A percentile compares a stretch with the other conserved stretches of the same genome.
Evolutionary conservation across 2,113 vertebrate species (phyloP).

Genomic region (Halichoerus grypus): DNA sequence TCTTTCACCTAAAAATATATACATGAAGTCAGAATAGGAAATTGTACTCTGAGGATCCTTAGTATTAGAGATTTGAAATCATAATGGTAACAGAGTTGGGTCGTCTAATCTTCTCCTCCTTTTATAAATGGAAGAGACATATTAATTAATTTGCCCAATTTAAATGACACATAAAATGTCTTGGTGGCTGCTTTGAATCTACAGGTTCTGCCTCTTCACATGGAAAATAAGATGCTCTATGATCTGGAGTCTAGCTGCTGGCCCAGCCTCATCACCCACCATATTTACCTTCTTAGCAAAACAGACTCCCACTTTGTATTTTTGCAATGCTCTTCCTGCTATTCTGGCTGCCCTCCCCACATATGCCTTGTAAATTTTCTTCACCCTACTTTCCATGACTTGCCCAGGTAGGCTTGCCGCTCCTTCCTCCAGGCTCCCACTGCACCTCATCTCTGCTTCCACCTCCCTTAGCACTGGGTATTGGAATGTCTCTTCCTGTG

Average conservation of each 20-base stretch:
- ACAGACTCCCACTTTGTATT: not conserved
- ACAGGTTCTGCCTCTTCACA: fast-evolving
- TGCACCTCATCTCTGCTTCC: too few relatives aligned
- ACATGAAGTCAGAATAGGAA: not conserved
- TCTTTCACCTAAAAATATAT: not conserved
- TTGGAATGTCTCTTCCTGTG: not conserved
- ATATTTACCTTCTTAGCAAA: not conserved
- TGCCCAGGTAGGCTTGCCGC: fast-evolving
- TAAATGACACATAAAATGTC: not conserved
- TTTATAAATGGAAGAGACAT: not conserved
- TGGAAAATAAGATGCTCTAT: not conserved
- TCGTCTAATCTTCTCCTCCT: not conserved
- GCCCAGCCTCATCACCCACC: not conserved
- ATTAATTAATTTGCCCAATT: not conserved
- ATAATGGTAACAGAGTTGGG: not conserved
- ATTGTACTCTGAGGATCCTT: not conserved
- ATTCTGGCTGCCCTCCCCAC: fast-evolving
- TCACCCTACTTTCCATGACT: not conserved
- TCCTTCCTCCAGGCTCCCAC: not conserved
- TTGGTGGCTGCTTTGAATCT: fast-evolving
- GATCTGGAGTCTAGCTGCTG: not conserved
- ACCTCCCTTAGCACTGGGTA: fast-evolving
- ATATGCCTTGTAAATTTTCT: not conserved
- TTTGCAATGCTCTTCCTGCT: not conserved
- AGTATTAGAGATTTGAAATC: not conserved